Percentiles rank a stretch among this genome's conserved stretches.
Conservation (phyloP, 1,140 invertebrate genomes). For the Trichomalopsis sarcophagae region DNA sequence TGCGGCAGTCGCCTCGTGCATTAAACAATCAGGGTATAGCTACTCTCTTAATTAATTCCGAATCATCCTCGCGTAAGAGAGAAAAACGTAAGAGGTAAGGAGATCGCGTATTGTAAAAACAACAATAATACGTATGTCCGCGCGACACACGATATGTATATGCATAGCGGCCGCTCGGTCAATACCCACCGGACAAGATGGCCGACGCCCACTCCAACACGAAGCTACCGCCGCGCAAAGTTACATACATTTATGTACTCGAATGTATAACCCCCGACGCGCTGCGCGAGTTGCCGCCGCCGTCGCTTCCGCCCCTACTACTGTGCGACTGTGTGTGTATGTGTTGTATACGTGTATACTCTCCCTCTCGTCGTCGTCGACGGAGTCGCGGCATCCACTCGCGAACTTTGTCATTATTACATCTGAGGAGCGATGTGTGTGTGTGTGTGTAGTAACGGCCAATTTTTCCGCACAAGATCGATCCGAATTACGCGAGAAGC, state of each 20-base stretch:
- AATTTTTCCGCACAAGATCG: too few relatives aligned
- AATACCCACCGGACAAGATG: slow-evolving; percentile 77
- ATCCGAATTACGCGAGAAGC: too few relatives aligned
- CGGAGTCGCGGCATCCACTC: slow-evolving; percentile 50
- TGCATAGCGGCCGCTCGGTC: slow-evolving; percentile 65
- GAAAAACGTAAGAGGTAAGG: too few relatives aligned
- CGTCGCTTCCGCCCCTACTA: slow-evolving; percentile 45
- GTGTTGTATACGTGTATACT: not conserved
- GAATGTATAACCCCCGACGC: slow-evolving; percentile 72
- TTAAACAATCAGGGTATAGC: not conserved
- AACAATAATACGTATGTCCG: not conserved
- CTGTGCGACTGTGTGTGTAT: not conserved
- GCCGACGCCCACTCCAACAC: slow-evolving; percentile 75
- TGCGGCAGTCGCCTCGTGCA: not conserved
- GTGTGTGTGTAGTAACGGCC: not conserved
- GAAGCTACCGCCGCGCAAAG: slow-evolving; percentile 66
- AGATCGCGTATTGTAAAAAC: too few relatives aligned
- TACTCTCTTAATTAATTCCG: not conserved
- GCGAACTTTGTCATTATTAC: slow-evolving; percentile 70
- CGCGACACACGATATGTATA: not conserved
- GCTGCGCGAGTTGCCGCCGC: slow-evolving; percentile 69
- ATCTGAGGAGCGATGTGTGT: slow-evolving; percentile 62
- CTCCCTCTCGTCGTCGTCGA: not conserved
- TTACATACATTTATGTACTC: slow-evolving; percentile 76
- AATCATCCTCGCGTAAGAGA: too few relatives aligned